Conservation (phyloP, 2,888 invertebrate species). For the Thelaira solivaga region DNA sequence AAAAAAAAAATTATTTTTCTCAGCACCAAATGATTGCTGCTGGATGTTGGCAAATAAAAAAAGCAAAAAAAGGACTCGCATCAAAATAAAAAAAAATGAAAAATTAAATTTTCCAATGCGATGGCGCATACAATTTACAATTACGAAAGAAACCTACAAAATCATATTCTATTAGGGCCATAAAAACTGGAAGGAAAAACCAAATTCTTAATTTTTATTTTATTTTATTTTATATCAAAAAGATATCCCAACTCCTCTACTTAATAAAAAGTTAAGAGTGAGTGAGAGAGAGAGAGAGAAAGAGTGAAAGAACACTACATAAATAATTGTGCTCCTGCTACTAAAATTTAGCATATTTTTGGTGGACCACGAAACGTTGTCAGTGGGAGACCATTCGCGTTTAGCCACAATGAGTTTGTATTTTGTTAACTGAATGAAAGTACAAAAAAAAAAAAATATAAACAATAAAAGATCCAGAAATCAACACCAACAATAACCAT, state of each 20-base stretch:
- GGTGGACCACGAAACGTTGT: slow-evolving; percentile 67
- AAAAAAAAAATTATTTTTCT: background rate
- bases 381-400: slow-evolving; percentile 67
- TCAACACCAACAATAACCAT: background rate
- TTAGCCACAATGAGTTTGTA: slow-evolving; percentile 66
- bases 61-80: slow-evolving; percentile 2
- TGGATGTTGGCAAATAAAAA: background rate
- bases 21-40: background rate
- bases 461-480: background rate
- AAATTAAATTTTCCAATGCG: slow-evolving; percentile 54
- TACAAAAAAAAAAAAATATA: slow-evolving; percentile 3
- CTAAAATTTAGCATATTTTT: slow-evolving; percentile 63
- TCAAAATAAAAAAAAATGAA: no score
- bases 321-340: slow-evolving; percentile 28
- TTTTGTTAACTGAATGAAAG: slow-evolving; percentile 55
- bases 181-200: slow-evolving; percentile 49
- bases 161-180: background rate
- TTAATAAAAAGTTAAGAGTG: background rate
- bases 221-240: no score
- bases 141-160: background rate
- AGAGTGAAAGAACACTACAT: background rate
- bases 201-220: slow-evolving; percentile 10
- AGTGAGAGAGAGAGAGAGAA: background rate
- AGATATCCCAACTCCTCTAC: no score
- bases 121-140: slow-evolving; percentile 53